Conservation (phyloP, 2,888 invertebrate species). For the Osmoderma eremita region DNA sequence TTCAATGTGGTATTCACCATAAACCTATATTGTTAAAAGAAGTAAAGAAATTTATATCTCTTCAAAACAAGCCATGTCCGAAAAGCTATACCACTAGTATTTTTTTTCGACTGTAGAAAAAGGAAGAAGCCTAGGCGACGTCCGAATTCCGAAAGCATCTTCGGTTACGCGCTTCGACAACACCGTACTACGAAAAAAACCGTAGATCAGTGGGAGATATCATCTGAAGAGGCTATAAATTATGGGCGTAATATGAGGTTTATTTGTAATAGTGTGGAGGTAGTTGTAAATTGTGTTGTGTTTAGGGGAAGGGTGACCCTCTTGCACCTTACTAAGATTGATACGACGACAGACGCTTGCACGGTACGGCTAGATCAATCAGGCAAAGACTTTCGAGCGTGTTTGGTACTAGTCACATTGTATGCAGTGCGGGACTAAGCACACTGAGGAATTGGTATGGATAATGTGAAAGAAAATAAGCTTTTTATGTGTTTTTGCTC, state of each 20-base stretch:
- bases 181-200: conserved; percentile 40
- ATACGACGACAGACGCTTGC: conserved; percentile 55
- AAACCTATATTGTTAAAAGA: conserved; percentile 7
- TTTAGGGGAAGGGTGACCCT: conserved; percentile 12
- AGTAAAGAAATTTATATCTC: conserved; percentile 34
- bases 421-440: conserved; percentile 17
- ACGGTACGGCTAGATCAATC: conserved; percentile 56
- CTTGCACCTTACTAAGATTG: conserved; percentile 49
- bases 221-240: conserved; percentile 57
- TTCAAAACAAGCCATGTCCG: conserved; percentile 25
- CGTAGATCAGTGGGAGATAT: conserved; percentile 54
- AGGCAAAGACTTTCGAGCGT: conserved; percentile 49
- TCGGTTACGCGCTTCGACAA: conserved; percentile 21
- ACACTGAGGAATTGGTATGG: too few relatives aligned
- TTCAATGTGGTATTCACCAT: conserved; percentile 15
- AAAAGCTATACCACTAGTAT: conserved; percentile 22
- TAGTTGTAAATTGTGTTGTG: conserved; percentile 31
- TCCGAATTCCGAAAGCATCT: conserved; percentile 23
- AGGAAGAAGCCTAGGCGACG: conserved; percentile 15
- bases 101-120: conserved; percentile 15
- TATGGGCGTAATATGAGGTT: conserved; percentile 56
- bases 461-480: too few relatives aligned
- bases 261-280: conserved; percentile 51
- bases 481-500: too few relatives aligned
- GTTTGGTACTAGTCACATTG: conserved; percentile 44